Conservation (phyloP, 2,797 vertebrate genomes). For the Cynopterus sphinx region DNA sequence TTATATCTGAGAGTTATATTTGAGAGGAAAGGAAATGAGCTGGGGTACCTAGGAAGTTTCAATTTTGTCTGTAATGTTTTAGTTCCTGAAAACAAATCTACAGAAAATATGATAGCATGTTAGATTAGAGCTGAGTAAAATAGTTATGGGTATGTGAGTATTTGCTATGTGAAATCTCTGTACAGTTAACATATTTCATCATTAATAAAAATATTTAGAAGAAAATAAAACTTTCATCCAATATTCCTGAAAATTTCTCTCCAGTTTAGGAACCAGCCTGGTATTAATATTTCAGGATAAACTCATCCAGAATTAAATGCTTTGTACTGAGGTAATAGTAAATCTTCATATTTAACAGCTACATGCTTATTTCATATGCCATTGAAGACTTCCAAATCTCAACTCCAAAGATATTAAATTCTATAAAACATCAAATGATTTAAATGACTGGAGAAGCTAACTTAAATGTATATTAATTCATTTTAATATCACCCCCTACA, state of each 20-base stretch:
- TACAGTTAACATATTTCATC: constrained; percentile 19
- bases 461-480: background rate
- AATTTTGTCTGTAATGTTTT: background rate
- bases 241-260: background rate
- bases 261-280: background rate
- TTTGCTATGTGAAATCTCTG: background rate
- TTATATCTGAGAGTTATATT: background rate
- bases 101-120: constrained; percentile 16
- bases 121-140: background rate
- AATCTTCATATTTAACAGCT: background rate
- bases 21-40: background rate
- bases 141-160: background rate
- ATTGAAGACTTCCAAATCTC: background rate
- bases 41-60: background rate
- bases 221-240: constrained; percentile 25
- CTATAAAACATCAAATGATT: background rate
- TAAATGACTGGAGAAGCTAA: background rate
- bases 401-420: background rate
- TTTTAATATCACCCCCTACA: background rate
- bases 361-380: background rate
- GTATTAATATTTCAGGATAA: background rate
- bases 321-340: background rate
- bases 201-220: constrained; percentile 37
- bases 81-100: constrained; percentile 36
- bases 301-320: background rate